These are phyloP conservation scores for Tethya wilhelma DNA, from an alignment of 37 sponge, comb jelly and placozoan genomes.

Conservation along the genomic window DNA sequence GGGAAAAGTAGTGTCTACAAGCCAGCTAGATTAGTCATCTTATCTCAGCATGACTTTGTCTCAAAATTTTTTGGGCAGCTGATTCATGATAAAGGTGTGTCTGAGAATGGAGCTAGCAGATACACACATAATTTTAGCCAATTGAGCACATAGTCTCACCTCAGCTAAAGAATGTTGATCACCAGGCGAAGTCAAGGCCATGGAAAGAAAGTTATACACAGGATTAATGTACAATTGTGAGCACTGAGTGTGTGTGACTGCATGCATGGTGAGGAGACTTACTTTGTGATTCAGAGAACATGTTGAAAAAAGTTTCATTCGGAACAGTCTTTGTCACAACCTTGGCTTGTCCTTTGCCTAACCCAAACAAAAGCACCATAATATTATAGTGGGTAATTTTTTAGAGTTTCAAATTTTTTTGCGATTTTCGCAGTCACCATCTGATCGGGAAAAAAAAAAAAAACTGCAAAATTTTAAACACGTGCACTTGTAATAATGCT, in stretches of 20 bases:
- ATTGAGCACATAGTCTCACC: too few species aligned
- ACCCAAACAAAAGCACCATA: not conserved
- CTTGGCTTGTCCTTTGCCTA: conserved; percentile 61
- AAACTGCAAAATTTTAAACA: too few species aligned
- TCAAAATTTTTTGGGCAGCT: too few species aligned
- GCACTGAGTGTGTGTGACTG: not conserved
- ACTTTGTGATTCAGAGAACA: conserved; percentile 70
- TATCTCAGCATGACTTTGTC: too few species aligned
- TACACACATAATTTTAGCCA: too few species aligned
- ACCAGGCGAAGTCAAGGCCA: conserved; percentile 1
- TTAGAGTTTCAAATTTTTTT: not conserved
- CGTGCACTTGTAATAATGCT: too few species aligned
- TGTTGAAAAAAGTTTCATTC: conserved; percentile 92
- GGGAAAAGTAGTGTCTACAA: too few species aligned
- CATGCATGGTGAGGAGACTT: not conserved
- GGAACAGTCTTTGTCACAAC: conserved; percentile 78
- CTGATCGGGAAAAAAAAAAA: too few species aligned
- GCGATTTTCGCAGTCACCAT: too few species aligned
- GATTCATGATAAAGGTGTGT: too few species aligned
- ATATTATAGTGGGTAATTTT: not conserved
- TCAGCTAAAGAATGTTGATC: not conserved
- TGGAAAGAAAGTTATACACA: conserved; percentile 21
- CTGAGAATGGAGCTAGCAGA: too few species aligned
- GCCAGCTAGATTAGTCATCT: too few species aligned
- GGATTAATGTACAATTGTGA: not conserved